Conservation (phyloP, 2,888 invertebrate genomes). For the Exephanes ischioxanthus region DNA sequence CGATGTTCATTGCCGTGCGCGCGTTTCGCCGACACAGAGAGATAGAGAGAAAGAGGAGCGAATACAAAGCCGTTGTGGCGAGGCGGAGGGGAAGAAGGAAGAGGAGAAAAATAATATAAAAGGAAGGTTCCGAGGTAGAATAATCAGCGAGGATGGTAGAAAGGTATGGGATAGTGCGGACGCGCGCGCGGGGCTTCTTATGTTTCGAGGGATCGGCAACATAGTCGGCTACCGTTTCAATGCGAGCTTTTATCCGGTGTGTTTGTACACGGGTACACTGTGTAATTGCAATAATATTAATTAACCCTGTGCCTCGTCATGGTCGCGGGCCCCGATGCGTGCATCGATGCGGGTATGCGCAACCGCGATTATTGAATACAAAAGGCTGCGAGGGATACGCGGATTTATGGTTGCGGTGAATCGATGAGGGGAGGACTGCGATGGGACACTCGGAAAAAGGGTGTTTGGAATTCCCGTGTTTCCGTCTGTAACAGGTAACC, state of each 20-base stretch:
- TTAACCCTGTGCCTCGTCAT: conserved; percentile 72
- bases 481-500: not conserved
- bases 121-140: conserved; percentile 19
- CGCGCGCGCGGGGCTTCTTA: conserved; percentile 24
- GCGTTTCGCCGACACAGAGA: conserved; percentile 31
- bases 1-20: conserved; percentile 26
- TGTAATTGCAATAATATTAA: conserved; percentile 79
- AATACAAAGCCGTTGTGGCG: not conserved
- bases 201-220: conserved; percentile 33
- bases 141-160: conserved; percentile 23
- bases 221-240: conserved; percentile 19
- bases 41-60: conserved; percentile 35
- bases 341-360: not conserved
- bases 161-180: conserved; percentile 12
- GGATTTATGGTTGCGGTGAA: not conserved
- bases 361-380: not conserved
- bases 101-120: conserved; percentile 14
- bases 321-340: conserved; percentile 33
- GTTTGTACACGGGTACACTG: conserved; percentile 44
- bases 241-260: conserved; percentile 18
- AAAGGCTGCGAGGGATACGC: not conserved
- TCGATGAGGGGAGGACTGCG: not conserved
- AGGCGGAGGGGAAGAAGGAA: conserved; percentile 4
- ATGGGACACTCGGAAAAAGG: not conserved
- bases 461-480: not conserved